A percentile compares a stretch with the other conserved stretches of the same genome.
These are phyloP conservation scores for Solenopsis invicta DNA, from an alignment of 1,140 invertebrate species.

Conservation along the genomic window DNA sequence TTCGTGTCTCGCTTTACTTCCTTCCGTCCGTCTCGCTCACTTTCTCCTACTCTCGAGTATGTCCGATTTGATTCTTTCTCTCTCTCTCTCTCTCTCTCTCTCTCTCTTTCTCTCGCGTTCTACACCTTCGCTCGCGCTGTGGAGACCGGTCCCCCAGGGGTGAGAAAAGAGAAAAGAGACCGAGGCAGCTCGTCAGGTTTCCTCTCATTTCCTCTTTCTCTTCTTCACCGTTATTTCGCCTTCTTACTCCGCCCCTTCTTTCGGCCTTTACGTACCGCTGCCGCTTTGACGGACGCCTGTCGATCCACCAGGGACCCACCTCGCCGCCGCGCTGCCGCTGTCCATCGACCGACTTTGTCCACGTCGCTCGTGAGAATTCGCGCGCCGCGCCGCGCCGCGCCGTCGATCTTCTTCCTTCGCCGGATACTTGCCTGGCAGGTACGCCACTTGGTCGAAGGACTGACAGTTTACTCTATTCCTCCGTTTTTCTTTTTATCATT, in stretches of 20 bases:
- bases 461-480: neutral
- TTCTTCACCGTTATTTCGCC: conserved; percentile 55
- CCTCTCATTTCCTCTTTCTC: conserved; percentile 57
- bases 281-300: conserved; percentile 80
- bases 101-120: conserved; percentile 64
- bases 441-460: conserved; percentile 15
- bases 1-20: conserved; percentile 62
- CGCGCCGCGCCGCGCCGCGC: conserved; percentile 20
- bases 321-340: neutral
- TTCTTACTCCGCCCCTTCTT: conserved; percentile 52
- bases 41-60: conserved; percentile 41
- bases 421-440: conserved; percentile 54
- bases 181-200: conserved; percentile 76
- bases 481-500: neutral
- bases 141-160: conserved; percentile 77
- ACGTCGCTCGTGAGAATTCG: conserved; percentile 52
- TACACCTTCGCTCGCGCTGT: conserved; percentile 62
- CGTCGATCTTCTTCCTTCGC: neutral
- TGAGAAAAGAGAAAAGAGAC: conserved; percentile 75
- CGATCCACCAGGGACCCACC: conserved; percentile 74
- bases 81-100: conserved; percentile 55
- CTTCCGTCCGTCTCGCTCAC: conserved; percentile 40
- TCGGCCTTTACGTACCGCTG: conserved; percentile 61
- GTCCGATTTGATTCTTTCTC: conserved; percentile 36
- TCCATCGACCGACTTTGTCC: conserved; percentile 57